A percentile compares a stretch with the other conserved stretches of the same genome.
Evolutionary conservation across 2,888 invertebrate species (phyloP).

Genomic region (Ochlodes sylvanus): DNA sequence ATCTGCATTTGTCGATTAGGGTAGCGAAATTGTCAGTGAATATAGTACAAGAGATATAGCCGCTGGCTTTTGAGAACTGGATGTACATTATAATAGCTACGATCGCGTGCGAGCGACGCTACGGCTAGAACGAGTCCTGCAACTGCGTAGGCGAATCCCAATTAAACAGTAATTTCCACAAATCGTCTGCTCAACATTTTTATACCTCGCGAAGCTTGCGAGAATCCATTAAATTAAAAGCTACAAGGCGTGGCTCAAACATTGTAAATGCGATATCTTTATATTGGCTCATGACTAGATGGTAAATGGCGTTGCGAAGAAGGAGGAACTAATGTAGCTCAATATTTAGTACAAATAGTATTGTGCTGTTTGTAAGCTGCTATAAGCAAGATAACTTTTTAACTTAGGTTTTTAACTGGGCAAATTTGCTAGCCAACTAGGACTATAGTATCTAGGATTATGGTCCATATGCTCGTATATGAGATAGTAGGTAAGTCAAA

Average conservation of each 20-base stretch:
- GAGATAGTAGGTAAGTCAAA: too few species aligned
- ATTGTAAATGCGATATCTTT: neutral
- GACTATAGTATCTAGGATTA: too few species aligned
- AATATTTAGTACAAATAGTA: too few species aligned
- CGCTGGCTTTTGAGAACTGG: neutral
- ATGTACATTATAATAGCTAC: neutral
- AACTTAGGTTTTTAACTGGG: too few species aligned
- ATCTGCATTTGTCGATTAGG: neutral
- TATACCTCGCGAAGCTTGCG: constrained; percentile 39
- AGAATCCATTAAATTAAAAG: constrained; percentile 19
- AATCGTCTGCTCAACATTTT: constrained; percentile 49
- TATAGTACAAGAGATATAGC: neutral
- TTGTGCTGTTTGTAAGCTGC: too few species aligned
- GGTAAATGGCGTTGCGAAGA: too few species aligned
- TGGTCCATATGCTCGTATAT: too few species aligned
- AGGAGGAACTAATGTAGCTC: too few species aligned
- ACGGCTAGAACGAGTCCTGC: constrained; percentile 14
- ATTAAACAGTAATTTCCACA: constrained; percentile 61
- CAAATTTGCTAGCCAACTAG: too few species aligned
- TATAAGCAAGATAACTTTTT: too few species aligned
- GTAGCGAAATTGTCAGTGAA: constrained; percentile 1
- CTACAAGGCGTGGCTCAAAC: neutral
- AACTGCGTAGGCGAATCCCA: constrained; percentile 49
- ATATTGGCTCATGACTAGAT: neutral
- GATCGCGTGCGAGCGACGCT: constrained; percentile 21